phyloP scores from a whole-genome alignment of 2,888 invertebrate species.

The Meteorus colon region DNA sequence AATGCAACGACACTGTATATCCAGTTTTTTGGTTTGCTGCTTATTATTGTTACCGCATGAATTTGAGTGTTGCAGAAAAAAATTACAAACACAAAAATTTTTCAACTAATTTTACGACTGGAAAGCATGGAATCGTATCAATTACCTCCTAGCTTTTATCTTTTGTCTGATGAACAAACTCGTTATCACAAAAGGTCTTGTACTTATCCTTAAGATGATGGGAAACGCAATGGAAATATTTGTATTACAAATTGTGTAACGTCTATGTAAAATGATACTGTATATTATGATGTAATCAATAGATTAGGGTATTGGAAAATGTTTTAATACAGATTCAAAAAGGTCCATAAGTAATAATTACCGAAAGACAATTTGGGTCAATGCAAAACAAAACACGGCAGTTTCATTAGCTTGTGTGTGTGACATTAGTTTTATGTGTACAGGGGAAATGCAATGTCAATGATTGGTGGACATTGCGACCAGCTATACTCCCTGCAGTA shows the following conservation, averaged over 20 bases:
- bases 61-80: background rate
- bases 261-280: background rate
- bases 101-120: background rate
- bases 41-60: background rate
- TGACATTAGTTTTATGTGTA: constrained; percentile 71
- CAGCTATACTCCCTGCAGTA: constrained; percentile 74
- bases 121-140: background rate
- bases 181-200: constrained; percentile 38
- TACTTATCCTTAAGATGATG: constrained; percentile 55
- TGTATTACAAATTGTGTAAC: background rate
- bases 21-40: constrained; percentile 15
- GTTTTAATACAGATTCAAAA: background rate
- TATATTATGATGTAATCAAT: background rate
- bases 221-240: constrained; percentile 34
- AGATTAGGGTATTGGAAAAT: background rate
- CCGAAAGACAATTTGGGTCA: constrained; percentile 20
- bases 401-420: constrained; percentile 50
- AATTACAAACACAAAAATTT: background rate
- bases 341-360: constrained; percentile 18
- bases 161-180: constrained; percentile 35
- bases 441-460: constrained; percentile 73
- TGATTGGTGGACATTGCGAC: constrained; percentile 73
- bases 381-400: background rate
- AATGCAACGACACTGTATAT: background rate
- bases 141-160: background rate